A percentile compares a stretch with the other conserved stretches of the same genome.
Evolutionary conservation across 53 echinoderm and acorn worm genomes (phyloP).

Genomic region (Echinarachnius parma): DNA sequence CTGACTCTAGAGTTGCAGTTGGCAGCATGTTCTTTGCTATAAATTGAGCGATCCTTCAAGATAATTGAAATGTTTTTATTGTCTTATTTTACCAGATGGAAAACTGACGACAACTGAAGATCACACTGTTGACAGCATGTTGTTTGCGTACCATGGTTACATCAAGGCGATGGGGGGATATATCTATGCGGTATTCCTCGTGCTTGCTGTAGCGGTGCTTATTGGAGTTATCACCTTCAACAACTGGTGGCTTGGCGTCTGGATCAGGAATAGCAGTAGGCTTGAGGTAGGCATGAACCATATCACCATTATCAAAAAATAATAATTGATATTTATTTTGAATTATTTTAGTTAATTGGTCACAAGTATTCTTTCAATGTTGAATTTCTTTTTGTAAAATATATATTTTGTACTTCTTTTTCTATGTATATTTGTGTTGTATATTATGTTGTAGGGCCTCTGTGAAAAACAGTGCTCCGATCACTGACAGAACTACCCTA

Average conservation of each 20-base stretch:
- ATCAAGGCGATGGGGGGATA: conserved; percentile 82
- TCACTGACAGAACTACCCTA: too few species aligned
- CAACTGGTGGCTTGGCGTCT: conserved; percentile 84
- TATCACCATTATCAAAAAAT: not conserved
- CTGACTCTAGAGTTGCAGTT: too few species aligned
- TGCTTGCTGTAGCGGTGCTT: conserved; percentile 53
- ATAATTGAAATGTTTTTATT: too few species aligned
- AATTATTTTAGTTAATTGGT: not conserved
- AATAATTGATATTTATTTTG: not conserved
- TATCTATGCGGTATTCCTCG: conserved; percentile 30
- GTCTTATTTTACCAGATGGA: too few species aligned
- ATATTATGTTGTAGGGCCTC: too few species aligned
- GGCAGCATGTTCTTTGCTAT: too few species aligned
- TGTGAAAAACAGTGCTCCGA: too few species aligned
- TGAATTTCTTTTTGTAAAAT: too few species aligned
- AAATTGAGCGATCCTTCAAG: too few species aligned
- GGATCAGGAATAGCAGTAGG: conserved; percentile 51
- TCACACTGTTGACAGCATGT: not conserved
- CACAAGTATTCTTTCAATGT: not conserved
- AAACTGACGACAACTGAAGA: too few species aligned
- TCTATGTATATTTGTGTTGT: too few species aligned
- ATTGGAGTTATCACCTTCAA: conserved; percentile 71
- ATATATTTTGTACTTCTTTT: too few species aligned
- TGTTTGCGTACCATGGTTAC: conserved; percentile 61
- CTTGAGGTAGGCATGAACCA: conserved; percentile 14